Percentiles rank a stretch among this genome's conserved stretches.
These are phyloP conservation scores for Diplodus puntazzo DNA, from an alignment of 2,797 vertebrate genomes.

Conservation along the genomic window DNA sequence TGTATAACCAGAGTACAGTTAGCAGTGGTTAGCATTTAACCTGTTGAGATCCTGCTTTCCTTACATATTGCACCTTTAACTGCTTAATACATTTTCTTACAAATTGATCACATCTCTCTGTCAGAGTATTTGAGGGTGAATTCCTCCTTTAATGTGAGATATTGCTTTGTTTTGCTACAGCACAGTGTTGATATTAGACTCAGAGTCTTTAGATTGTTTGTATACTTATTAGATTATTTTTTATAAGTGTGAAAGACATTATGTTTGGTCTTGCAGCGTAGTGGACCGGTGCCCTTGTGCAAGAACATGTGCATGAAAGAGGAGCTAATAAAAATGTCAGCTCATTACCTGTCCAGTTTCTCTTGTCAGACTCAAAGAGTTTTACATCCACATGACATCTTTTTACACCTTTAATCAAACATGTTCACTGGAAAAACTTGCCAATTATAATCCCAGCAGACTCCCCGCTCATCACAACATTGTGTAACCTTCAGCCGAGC, in stretches of 20 bases:
- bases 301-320: slow-evolving; percentile 18
- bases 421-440: neutral
- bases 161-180: slow-evolving; percentile 10
- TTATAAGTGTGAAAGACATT: neutral
- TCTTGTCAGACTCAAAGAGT: slow-evolving; percentile 17
- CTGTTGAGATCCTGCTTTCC: no score
- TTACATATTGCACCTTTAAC: neutral
- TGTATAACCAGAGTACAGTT: no score
- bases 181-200: neutral
- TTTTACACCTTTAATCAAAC: slow-evolving; percentile 48
- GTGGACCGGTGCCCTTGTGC: slow-evolving; percentile 1
- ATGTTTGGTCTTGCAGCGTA: neutral
- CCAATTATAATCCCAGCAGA: slow-evolving; percentile 25
- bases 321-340: slow-evolving; percentile 42
- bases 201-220: neutral
- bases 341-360: slow-evolving; percentile 11
- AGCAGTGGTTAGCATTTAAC: no score
- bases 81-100: neutral
- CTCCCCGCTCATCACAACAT: slow-evolving; percentile 3
- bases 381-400: slow-evolving; percentile 18
- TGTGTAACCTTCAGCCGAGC: slow-evolving; percentile 44
- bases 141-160: slow-evolving; percentile 16
- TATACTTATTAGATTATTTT: slow-evolving; percentile 1
- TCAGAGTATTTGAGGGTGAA: neutral
- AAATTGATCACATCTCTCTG: neutral